Evolutionary conservation across 2,888 invertebrate species (phyloP).

Genomic region (Poecilus cupreus): DNA sequence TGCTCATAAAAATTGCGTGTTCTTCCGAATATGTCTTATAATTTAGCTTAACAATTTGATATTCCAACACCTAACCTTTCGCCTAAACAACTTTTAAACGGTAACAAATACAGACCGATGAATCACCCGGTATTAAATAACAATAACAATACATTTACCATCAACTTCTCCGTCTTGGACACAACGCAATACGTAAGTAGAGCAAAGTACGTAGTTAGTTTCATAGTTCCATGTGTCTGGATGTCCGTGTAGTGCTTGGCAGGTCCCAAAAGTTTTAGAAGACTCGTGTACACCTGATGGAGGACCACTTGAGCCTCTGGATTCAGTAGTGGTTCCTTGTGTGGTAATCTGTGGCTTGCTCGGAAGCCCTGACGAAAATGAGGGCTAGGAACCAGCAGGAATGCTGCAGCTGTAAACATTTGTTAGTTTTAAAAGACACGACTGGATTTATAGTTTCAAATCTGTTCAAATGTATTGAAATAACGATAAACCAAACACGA

Average conservation of each 20-base stretch:
- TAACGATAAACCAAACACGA: no score
- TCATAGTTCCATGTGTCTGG: constrained; percentile 91
- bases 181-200: constrained; percentile 94
- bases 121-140: no score
- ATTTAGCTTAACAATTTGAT: no score
- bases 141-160: constrained; percentile 77
- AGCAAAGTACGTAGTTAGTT: constrained; percentile 94
- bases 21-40: no score
- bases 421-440: neutral
- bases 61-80: no score
- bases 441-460: no score
- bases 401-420: constrained; percentile 84
- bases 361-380: constrained; percentile 93
- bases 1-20: no score
- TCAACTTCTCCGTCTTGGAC: constrained; percentile 91
- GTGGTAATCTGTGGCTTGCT: constrained; percentile 74
- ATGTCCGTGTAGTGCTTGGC: constrained; percentile 92
- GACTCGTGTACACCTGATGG: constrained; percentile 83
- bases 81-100: no score
- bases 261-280: constrained; percentile 84
- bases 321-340: constrained; percentile 73
- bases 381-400: constrained; percentile 91
- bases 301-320: constrained; percentile 76
- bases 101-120: no score
- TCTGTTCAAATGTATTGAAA: no score